These are phyloP conservation scores for Vicugna pacos DNA, from an alignment of 2,113 vertebrate genomes.

Conservation along the genomic window DNA sequence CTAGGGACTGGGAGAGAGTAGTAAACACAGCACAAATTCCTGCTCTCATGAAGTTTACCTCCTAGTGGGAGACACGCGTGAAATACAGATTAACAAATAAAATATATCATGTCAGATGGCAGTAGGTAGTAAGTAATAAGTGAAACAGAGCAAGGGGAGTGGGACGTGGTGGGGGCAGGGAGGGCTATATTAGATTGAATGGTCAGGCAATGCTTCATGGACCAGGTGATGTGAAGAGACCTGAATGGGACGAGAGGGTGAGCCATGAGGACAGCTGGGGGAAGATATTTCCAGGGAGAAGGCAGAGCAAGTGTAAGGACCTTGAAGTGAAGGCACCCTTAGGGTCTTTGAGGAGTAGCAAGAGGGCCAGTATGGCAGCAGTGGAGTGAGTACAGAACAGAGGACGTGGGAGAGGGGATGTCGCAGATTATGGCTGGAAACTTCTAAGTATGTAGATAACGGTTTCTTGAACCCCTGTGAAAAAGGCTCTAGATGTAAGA, in stretches of 20 bases:
- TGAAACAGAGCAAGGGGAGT: not conserved
- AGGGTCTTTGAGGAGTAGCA: not conserved
- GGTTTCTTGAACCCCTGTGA: constrained; percentile 21
- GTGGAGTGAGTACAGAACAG: not conserved
- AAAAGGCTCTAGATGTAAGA: constrained; percentile 7
- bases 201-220: not conserved
- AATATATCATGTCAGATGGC: not conserved
- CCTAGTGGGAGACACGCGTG: not conserved
- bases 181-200: not conserved
- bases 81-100: constrained; percentile 15
- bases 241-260: not conserved
- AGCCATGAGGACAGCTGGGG: not conserved
- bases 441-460: constrained; percentile 10
- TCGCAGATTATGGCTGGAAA: not conserved
- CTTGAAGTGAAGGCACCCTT: not conserved
- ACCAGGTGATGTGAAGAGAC: not conserved
- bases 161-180: not conserved
- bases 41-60: not conserved
- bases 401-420: not conserved
- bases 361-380: not conserved
- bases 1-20: not conserved
- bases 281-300: not conserved
- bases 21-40: constrained; percentile 12
- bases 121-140: not conserved
- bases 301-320: not conserved